Evolutionary conservation across 2,113 vertebrate genomes (phyloP).

Genomic region (Desmodus rotundus): DNA sequence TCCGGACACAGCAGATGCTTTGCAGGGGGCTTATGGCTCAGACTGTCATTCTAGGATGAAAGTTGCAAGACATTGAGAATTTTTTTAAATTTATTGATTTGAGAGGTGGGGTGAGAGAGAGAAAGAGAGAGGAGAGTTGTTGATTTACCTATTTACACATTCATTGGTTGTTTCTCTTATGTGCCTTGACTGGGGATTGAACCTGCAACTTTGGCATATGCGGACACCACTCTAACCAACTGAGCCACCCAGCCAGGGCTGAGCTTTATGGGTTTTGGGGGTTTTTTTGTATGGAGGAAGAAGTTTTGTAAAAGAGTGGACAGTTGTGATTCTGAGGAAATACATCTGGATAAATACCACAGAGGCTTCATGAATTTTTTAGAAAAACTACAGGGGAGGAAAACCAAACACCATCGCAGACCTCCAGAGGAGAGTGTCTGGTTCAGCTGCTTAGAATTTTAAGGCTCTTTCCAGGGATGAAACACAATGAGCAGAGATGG

Average conservation of each 20-base stretch:
- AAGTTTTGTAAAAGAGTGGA: background rate
- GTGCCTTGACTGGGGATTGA: no score
- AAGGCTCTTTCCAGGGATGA: background rate
- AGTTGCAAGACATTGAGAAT: background rate
- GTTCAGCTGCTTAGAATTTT: background rate
- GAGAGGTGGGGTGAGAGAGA: no score
- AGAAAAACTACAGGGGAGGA: background rate
- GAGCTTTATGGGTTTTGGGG: no score
- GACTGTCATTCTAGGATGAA: background rate
- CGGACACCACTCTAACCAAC: no score
- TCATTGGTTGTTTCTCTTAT: no score
- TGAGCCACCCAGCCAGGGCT: no score
- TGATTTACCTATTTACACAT: no score
- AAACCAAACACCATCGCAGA: background rate
- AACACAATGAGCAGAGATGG: background rate
- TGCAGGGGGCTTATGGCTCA: background rate
- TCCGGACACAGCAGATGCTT: background rate
- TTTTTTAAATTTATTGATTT: background rate
- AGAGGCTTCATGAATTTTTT: background rate
- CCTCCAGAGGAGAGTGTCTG: background rate
- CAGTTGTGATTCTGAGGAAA: background rate
- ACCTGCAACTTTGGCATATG: no score
- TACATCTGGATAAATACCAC: background rate
- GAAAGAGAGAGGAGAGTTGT: no score
- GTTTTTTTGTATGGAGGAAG: background rate